Conservation (phyloP, 2,113 vertebrate genomes). For the Camelus bactrianus region DNA sequence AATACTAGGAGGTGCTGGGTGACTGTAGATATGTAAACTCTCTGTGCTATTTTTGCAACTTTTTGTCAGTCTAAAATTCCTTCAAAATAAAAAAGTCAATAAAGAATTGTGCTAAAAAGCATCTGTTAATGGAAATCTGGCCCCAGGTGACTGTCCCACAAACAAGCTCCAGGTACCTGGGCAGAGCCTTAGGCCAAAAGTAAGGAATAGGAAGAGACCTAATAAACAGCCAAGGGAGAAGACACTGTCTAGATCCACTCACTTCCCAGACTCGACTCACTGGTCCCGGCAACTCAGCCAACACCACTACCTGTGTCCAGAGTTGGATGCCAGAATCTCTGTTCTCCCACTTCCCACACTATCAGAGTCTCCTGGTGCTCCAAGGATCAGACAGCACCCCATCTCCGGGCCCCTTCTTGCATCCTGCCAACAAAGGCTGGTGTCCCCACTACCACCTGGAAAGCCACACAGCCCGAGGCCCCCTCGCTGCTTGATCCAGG, state of each 20-base stretch:
- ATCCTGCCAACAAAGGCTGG: background rate
- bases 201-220: background rate
- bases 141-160: background rate
- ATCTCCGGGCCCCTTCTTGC: background rate
- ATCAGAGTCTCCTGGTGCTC: background rate
- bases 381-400: background rate
- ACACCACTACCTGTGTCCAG: background rate
- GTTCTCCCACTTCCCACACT: background rate
- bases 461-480: background rate
- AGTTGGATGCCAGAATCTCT: background rate
- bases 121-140: background rate
- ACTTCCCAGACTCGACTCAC: background rate
- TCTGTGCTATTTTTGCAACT: background rate
- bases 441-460: background rate
- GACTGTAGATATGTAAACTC: background rate
- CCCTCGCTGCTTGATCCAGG: background rate
- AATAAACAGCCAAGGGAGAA: background rate
- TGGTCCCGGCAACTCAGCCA: background rate
- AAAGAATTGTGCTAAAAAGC: background rate
- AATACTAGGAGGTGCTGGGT: background rate
- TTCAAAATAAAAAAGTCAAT: constrained; percentile 14
- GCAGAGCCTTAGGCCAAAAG: background rate
- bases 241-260: background rate
- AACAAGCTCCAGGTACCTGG: background rate
- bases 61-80: background rate